phyloP scores from a whole-genome alignment of 2,113 vertebrate genomes.

The Chionis minor region DNA sequence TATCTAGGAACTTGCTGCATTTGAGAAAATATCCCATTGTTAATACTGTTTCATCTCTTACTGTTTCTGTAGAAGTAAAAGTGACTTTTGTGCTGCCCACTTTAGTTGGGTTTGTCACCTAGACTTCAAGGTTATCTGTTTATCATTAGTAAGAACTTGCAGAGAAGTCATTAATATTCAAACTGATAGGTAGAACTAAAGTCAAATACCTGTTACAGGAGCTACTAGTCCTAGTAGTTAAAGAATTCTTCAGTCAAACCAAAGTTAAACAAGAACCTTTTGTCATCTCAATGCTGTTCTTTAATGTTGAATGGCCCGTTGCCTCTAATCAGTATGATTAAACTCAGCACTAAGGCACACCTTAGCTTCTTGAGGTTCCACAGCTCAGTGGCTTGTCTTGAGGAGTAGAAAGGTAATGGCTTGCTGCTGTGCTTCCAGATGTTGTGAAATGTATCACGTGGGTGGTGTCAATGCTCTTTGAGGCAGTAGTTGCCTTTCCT shows the following conservation, averaged over 20 bases:
- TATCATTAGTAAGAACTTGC: not conserved
- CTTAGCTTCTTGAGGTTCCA: not conserved
- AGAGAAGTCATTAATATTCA: not conserved
- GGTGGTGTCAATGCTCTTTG: not conserved
- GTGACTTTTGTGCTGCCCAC: not conserved
- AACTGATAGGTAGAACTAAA: not conserved
- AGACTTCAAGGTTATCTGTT: not conserved
- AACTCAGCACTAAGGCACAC: not conserved
- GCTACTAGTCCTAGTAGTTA: not conserved
- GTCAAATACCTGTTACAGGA: not conserved
- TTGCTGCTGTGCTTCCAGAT: not conserved
- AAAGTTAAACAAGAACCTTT: not conserved
- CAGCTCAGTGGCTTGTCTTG: not conserved
- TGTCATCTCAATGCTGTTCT: not conserved
- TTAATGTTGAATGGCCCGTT: not conserved
- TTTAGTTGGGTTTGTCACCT: not conserved
- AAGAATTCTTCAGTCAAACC: not conserved
- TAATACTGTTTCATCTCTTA: not conserved
- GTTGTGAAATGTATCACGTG: not conserved
- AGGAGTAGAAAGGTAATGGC: not conserved
- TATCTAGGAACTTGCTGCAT: not conserved
- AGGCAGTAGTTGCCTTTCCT: not conserved
- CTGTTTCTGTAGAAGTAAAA: not conserved
- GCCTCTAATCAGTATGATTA: not conserved
- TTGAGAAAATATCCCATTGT: not conserved